Evolutionary conservation across 2,797 vertebrate species (phyloP), one percentile per base, ranked within the genome.

Genomic region (Apogon talboti): DNA sequence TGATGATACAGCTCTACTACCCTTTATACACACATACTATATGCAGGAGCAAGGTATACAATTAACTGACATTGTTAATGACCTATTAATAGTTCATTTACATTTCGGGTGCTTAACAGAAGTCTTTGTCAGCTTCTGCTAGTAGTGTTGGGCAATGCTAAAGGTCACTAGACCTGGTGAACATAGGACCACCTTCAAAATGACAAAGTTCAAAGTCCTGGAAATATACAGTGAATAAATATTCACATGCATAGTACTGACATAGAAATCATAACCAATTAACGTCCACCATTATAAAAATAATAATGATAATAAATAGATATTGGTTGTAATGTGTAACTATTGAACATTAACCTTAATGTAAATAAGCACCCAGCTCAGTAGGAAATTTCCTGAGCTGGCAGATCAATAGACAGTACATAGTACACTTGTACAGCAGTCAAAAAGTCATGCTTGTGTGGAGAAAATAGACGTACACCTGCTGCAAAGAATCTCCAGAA

Each of bases 271-370:
- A 33, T 7, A 33, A 33, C 24, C 24, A 28, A 3, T 28, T 28
- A 28, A 28, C 6, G 24, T 28, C 24, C 24, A 28, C 6, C 19
- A 11, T 0, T 11, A 42, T 45, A 8, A 11, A 45, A 24, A 15
- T 9, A 50, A n/a, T 19, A n/a, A n/a, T n/a, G n/a, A n/a, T n/a
- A 28, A 12, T 0, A 43, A 35, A 43, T 10, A 11, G 3, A 3
- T 3, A 6, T 28, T 28, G 24, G 24, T 6, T 6, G 1, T 3
- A 33, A 7, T 7, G 30, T 33, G 30, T 35, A 61, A 13, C 35
- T 1, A 8, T 21, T 72, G 21, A 79, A 72, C 57, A 72, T 79
- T 81, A 72, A 79, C 79, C 69, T 40, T 10, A 38, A 46, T 52
- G 82, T 81, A 54, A 84, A 73, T 40, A 1, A 58, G 24, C 41